phyloP scores from a whole-genome alignment of 2,888 invertebrate species.

The Timema podura region DNA sequence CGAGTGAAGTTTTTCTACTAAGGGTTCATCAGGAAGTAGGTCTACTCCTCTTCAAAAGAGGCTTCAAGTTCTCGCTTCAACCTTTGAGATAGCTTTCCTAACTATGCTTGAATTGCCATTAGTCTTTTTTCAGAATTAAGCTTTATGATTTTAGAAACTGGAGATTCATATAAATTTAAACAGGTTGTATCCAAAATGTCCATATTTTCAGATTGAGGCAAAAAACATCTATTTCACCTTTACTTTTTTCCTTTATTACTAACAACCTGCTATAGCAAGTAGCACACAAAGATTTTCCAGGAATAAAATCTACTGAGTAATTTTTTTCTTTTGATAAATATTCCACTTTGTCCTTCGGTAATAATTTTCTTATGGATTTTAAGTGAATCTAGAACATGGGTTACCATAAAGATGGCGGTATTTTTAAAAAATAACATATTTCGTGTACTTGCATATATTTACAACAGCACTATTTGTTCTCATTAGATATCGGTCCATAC shows the following conservation, averaged over 20 bases:
- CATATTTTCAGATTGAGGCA: background rate
- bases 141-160: too few relatives aligned
- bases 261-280: background rate
- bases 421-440: too few relatives aligned
- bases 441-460: too few relatives aligned
- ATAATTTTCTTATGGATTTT: constrained; percentile 1
- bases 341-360: background rate
- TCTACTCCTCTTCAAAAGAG: too few relatives aligned
- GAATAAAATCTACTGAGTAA: background rate
- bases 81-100: background rate
- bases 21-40: too few relatives aligned
- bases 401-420: too few relatives aligned
- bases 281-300: background rate
- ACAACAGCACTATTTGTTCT: too few relatives aligned
- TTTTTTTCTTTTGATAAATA: background rate
- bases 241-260: background rate
- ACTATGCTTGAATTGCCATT: constrained; percentile 5
- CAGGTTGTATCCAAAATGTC: background rate
- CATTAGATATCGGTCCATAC: too few relatives aligned
- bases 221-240: background rate
- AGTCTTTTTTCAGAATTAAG: too few relatives aligned
- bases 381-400: too few relatives aligned
- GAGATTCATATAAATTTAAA: background rate
- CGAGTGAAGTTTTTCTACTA: too few relatives aligned
- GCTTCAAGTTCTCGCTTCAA: background rate